Base-by-base conservation (phyloP, 2,888 invertebrate species). In the Rhingia rostrata region DNA sequence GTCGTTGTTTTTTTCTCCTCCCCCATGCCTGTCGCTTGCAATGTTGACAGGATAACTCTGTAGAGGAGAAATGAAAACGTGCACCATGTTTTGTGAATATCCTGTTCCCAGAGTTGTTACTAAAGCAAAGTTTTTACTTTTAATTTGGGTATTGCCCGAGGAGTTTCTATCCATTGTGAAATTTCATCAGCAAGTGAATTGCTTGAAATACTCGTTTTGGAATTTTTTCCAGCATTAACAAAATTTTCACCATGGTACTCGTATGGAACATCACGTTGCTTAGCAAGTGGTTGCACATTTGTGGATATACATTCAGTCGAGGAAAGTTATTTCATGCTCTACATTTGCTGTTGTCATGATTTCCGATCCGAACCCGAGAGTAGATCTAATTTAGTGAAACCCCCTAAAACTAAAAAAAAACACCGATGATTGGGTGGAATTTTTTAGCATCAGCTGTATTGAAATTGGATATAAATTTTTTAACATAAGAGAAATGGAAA, bases 31-130 rank as follows among this genome's bases (percentile, higher is more conserved):
- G 53, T 37, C 61, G 35, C 56, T 9, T 49, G n/a, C 64, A 47
- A 56, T 58, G 64, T 74, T 74, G 74, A 74, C 49, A 64, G 56
- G 39, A 56, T 64, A 47, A 56, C 54, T 64, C 39, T 47, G 33
- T 14, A 10, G 22, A 35, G 12, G 58, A 30, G 56, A 47, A 69
- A 22, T 22, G 22, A 47, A 39, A 32, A 58, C 39, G 32, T 32
- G 37, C 45, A 33, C 4, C 12, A 10, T 22, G 32, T 32, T 35
- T 33, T 22, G 22, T 22, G 22, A 22, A 22, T 22, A 22, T 22
- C 22, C 22, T 2, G 22, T 22, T 22, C 22, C 22, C 22, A 22
- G 22, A 60, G 12, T 30, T 60, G 22, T 37, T 37, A 30, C n/a
- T 9, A 45, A 58, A 45, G 2, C 30, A 5, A 58, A 33, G 10